These are phyloP conservation scores for Timema podura DNA, from an alignment of 2,888 invertebrate genomes.

Conservation along the genomic window DNA sequence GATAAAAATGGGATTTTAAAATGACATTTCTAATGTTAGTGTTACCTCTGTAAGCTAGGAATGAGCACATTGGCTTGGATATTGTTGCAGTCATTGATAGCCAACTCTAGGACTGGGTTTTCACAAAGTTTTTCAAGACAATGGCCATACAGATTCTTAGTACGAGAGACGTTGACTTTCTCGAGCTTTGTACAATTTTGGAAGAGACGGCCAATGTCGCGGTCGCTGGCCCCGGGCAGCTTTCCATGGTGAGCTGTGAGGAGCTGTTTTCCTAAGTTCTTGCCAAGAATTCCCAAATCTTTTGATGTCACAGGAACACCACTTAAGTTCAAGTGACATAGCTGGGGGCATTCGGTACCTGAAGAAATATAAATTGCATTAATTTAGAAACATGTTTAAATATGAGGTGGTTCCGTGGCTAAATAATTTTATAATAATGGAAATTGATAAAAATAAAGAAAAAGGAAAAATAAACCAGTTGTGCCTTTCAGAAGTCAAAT, in stretches of 20 bases:
- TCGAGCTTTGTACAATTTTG: not conserved
- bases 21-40: too few relatives aligned
- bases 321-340: slow-evolving; percentile 3
- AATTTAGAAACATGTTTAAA: too few relatives aligned
- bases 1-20: too few relatives aligned
- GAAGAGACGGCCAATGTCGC: not conserved
- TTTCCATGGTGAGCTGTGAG: not conserved
- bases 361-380: not conserved
- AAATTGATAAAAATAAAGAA: too few relatives aligned
- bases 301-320: not conserved
- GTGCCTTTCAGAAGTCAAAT: too few relatives aligned
- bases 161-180: not conserved
- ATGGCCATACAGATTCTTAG: not conserved
- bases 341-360: not conserved
- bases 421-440: too few relatives aligned
- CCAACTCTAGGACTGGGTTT: not conserved
- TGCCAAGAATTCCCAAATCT: not conserved
- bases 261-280: not conserved
- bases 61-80: slow-evolving; percentile 6
- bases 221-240: not conserved
- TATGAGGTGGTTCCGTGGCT: too few relatives aligned
- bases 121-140: not conserved
- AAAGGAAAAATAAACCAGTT: too few relatives aligned
- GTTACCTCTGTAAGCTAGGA: not conserved
- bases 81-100: slow-evolving; percentile 3